These are phyloP conservation scores for Protobothrops mucrosquamatus DNA, from an alignment of 2,113 vertebrate species.

Conservation along the genomic window DNA sequence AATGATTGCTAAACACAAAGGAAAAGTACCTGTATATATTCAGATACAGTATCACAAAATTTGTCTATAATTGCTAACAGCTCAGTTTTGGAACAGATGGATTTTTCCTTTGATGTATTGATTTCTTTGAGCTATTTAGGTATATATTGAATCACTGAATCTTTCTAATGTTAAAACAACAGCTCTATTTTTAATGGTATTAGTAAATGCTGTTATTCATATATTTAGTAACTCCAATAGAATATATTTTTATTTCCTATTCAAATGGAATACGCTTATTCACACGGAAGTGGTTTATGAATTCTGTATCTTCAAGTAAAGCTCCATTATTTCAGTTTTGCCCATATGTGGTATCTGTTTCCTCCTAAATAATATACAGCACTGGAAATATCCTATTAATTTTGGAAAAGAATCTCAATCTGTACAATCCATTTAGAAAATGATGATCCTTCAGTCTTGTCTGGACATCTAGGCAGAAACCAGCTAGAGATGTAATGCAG, in stretches of 20 bases:
- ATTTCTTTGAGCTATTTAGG: background rate
- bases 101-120: background rate
- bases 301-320: background rate
- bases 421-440: background rate
- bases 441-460: background rate
- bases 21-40: background rate
- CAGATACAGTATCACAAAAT: background rate
- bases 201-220: background rate
- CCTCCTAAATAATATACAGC: background rate
- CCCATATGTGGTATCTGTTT: too few species aligned
- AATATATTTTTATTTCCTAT: background rate
- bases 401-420: background rate
- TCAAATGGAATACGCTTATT: background rate
- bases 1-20: background rate
- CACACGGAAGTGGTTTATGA: background rate
- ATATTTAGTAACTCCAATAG: background rate
- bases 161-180: background rate
- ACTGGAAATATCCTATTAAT: background rate
- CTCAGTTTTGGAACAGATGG: background rate
- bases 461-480: background rate
- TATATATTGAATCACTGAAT: background rate
- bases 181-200: background rate
- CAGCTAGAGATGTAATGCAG: background rate
- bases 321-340: background rate
- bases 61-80: background rate